Evolutionary conservation across 2,797 vertebrate species (phyloP).

Genomic region (Sebastes ruberrimus): DNA sequence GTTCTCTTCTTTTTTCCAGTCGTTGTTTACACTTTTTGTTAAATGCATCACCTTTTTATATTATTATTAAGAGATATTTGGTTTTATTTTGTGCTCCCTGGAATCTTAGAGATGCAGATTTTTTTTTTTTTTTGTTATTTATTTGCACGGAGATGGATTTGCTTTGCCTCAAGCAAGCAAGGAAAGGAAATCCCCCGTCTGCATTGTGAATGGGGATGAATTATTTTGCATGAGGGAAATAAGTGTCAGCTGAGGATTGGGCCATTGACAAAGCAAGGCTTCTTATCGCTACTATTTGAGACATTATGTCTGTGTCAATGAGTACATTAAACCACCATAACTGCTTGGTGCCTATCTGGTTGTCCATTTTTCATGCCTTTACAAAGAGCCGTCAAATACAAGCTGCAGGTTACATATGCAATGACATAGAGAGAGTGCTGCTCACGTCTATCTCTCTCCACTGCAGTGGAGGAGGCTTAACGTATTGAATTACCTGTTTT

Average conservation of each 20-base stretch:
- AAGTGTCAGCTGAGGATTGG: slow-evolving; percentile 51
- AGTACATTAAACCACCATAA: slow-evolving; percentile 76
- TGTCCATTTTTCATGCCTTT: slow-evolving; percentile 63
- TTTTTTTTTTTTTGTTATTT: not conserved
- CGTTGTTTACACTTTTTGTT: not conserved
- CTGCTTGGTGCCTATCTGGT: slow-evolving; percentile 59
- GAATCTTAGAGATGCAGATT: not conserved
- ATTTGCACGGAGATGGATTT: not conserved
- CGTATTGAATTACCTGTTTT: slow-evolving; percentile 32
- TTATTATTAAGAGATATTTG: not conserved
- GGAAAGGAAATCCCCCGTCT: slow-evolving; percentile 4
- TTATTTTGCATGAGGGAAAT: slow-evolving; percentile 66
- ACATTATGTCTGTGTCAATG: slow-evolving; percentile 82
- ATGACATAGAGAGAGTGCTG: slow-evolving; percentile 21
- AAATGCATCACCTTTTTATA: not conserved
- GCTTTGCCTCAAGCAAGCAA: slow-evolving; percentile 1
- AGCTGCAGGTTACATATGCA: slow-evolving; percentile 63
- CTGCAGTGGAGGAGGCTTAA: slow-evolving; percentile 38
- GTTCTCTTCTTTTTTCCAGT: not conserved
- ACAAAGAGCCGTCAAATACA: slow-evolving; percentile 58
- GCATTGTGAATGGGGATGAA: slow-evolving; percentile 38
- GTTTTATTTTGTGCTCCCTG: not conserved
- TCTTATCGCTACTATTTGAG: slow-evolving; percentile 68
- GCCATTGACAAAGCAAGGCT: slow-evolving; percentile 78
- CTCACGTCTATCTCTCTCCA: slow-evolving; percentile 10